A percentile compares a stretch with the other conserved stretches of the same genome.
Conservation (phyloP, 2,797 vertebrate species). For the Pangasius djambal region DNA sequence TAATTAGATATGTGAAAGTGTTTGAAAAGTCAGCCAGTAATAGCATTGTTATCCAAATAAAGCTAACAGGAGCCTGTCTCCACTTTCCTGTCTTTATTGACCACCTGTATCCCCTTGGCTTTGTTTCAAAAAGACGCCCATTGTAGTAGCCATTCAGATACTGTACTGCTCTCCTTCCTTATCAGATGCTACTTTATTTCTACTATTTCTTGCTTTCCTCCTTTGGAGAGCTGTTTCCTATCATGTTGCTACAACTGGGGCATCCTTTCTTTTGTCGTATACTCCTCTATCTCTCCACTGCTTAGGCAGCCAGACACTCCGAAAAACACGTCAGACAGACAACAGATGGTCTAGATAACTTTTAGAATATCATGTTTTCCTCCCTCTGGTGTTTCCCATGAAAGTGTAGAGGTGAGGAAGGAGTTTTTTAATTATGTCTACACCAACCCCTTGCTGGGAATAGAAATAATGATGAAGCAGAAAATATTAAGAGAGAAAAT, state of each 20-base stretch:
- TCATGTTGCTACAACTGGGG: slow-evolving; percentile 18
- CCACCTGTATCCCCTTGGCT: slow-evolving; percentile 29
- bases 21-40: background rate
- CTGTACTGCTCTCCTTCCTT: slow-evolving; percentile 2
- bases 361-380: background rate
- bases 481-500: background rate
- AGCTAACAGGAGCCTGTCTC: slow-evolving; percentile 20
- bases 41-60: background rate
- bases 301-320: background rate
- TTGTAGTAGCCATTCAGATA: slow-evolving; percentile 13
- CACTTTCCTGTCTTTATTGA: slow-evolving; percentile 41
- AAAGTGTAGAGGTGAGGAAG: background rate
- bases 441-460: background rate
- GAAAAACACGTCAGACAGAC: slow-evolving; percentile 3
- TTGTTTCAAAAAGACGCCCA: background rate
- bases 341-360: slow-evolving; percentile 7
- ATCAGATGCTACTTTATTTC: slow-evolving; percentile 50
- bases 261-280: background rate
- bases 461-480: background rate
- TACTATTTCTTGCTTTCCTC: slow-evolving; percentile 24
- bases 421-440: background rate
- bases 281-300: background rate
- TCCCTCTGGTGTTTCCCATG: slow-evolving; percentile 1
- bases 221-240: slow-evolving; percentile 32
- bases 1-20: background rate